Conservation (phyloP, 2,888 invertebrate species). For the Neoaliturus tenellus region DNA sequence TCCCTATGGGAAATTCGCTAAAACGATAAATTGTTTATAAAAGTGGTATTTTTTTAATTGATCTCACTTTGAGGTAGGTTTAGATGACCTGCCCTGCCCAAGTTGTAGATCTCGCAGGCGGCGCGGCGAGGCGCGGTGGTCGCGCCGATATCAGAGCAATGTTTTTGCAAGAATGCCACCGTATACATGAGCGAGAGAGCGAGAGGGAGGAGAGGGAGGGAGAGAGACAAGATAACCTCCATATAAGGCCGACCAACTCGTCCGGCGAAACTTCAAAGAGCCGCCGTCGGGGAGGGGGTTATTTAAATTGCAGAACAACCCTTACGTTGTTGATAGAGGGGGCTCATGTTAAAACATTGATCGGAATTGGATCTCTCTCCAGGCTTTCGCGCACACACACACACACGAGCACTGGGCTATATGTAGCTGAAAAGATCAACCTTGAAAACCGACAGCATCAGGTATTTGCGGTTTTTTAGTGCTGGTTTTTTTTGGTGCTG, state of each 20-base stretch:
- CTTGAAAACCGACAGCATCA: not conserved
- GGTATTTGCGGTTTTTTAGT: too few species aligned
- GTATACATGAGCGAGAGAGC: slow-evolving; percentile 47
- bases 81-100: too few species aligned
- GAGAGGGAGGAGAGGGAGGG: too few species aligned
- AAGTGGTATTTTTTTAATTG: too few species aligned
- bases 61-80: too few species aligned
- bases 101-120: too few species aligned
- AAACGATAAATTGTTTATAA: too few species aligned
- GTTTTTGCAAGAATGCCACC: slow-evolving; percentile 52
- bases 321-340: slow-evolving; percentile 57
- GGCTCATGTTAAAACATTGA: slow-evolving; percentile 69
- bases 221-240: slow-evolving; percentile 45
- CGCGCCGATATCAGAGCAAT: not conserved
- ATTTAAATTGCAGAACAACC: slow-evolving; percentile 67
- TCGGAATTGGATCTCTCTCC: slow-evolving; percentile 66
- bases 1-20: too few species aligned
- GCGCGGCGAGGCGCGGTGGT: not conserved
- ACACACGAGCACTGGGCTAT: not conserved
- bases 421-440: not conserved
- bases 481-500: too few species aligned
- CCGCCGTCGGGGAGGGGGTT: slow-evolving; percentile 57
- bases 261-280: slow-evolving; percentile 57
- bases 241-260: slow-evolving; percentile 48
- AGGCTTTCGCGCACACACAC: slow-evolving; percentile 2